Evolutionary conservation across 2,888 invertebrate species (phyloP), one percentile per base, ranked within the genome.

Genomic region (Drosophila barbarae): DNA sequence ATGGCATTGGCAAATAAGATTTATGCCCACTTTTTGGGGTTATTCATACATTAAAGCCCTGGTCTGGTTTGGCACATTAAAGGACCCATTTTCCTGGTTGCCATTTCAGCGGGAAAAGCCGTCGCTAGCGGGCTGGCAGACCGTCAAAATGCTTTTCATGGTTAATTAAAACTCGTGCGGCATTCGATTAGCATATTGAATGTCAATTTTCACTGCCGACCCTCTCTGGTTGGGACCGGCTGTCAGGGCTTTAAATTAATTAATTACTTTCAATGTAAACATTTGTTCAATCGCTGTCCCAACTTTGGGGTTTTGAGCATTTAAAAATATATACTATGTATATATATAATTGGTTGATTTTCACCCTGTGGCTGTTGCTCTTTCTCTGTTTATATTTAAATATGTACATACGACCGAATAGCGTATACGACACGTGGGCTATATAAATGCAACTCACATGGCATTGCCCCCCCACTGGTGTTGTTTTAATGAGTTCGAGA

Each of bases 111-210:
- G 13, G 39, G n/a, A 13, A 39, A n/a, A 35, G 34, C 41, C 47
- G 1, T 23, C 30, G 35, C 30, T n/a, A 39, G 41, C 10, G 21
- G 28, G 3, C 39, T 13, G 50, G 13, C 38, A 34, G n/a, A 52
- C 63, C 65, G 72, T 66, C 69, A 68, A 66, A 72, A 64, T 60
- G 61, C 47, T 66, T 49, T 73, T 69, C 58, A 61, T 74, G 66
- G 54, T 68, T 84, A 78, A 78, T 78, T 76, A 76, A 82, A 84
- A 69, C 47, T 49, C 57, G 35, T 32, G 38, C 21, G 35, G 21
- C 32, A 42, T 69, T 73, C 68, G 42, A 61, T 81, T 77, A 72
- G 49, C 76, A 72, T 70, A 52, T 63, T 59, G 49, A 69, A 38
- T 59, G 69, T 44, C 18, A 38, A 69, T 39, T 36, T 26, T 21